These are phyloP conservation scores for Heliconius cydno DNA, from an alignment of 2,888 invertebrate species.

Conservation along the genomic window DNA sequence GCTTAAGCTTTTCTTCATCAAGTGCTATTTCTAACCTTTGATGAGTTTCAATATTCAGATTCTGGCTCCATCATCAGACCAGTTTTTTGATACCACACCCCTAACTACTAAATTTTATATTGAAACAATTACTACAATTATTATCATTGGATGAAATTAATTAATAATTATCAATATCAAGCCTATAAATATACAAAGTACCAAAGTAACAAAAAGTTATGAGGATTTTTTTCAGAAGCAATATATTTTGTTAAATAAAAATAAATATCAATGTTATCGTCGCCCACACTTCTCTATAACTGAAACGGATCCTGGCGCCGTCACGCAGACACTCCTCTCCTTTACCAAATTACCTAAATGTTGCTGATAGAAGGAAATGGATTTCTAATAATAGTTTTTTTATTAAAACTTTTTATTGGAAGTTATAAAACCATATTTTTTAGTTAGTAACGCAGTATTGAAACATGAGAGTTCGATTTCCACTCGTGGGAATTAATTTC, in stretches of 20 bases:
- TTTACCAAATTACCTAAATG: conserved; percentile 21
- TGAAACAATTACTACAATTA: no score
- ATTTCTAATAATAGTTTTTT: neutral
- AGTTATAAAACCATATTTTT: no score
- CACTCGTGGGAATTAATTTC: no score
- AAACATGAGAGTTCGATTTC: neutral
- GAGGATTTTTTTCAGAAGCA: neutral
- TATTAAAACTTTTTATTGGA: neutral
- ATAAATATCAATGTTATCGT: conserved; percentile 20
- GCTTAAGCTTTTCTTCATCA: no score
- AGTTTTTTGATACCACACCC: no score
- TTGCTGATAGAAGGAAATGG: neutral
- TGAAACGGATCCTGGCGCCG: conserved; percentile 19
- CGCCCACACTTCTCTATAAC: conserved; percentile 11
- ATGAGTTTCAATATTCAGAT: no score
- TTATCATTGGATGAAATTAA: neutral
- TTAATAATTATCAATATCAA: neutral
- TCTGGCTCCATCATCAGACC: no score
- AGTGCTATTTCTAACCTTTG: no score
- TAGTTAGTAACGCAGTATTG: no score
- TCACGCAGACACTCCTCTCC: conserved; percentile 15
- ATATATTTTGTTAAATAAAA: conserved; percentile 16
- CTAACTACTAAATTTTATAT: no score
- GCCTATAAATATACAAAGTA: neutral
- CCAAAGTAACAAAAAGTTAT: neutral